Evolutionary conservation across 2,797 vertebrate species (phyloP).

Genomic region (Squalus acanthias): DNA sequence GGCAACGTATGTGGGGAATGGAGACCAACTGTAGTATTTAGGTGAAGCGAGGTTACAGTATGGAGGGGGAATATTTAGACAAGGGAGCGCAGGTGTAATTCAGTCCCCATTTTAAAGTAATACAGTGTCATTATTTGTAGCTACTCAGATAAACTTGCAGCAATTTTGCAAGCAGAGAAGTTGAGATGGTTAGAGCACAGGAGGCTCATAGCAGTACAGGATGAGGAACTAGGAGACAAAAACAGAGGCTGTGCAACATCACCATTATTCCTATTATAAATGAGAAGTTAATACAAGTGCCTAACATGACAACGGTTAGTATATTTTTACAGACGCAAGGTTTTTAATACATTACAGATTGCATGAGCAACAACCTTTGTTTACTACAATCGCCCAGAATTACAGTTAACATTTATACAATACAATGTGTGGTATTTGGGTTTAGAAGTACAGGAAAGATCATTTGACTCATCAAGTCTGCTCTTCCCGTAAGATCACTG

Average conservation of each 20-base stretch:
- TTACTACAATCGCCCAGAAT: neutral
- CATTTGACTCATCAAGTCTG: neutral
- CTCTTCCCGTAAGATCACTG: neutral
- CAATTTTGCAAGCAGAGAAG: neutral
- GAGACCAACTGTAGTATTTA: neutral
- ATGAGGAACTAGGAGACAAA: neutral
- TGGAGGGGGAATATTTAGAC: neutral
- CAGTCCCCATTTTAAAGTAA: neutral
- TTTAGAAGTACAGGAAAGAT: neutral
- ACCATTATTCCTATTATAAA: neutral
- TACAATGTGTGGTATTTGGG: neutral
- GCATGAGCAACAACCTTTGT: neutral
- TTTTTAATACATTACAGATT: neutral
- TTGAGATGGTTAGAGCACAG: neutral
- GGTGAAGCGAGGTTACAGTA: neutral
- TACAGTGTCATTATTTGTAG: neutral
- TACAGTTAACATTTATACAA: neutral
- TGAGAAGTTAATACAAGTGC: neutral
- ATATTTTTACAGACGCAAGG: neutral
- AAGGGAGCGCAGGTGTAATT: too few relatives aligned
- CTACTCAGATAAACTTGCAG: neutral
- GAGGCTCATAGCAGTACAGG: neutral
- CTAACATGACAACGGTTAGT: neutral
- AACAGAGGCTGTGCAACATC: neutral
- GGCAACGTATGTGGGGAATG: neutral